Evolutionary conservation across 2,888 invertebrate species (phyloP).

Genomic region (Autographa gamma): DNA sequence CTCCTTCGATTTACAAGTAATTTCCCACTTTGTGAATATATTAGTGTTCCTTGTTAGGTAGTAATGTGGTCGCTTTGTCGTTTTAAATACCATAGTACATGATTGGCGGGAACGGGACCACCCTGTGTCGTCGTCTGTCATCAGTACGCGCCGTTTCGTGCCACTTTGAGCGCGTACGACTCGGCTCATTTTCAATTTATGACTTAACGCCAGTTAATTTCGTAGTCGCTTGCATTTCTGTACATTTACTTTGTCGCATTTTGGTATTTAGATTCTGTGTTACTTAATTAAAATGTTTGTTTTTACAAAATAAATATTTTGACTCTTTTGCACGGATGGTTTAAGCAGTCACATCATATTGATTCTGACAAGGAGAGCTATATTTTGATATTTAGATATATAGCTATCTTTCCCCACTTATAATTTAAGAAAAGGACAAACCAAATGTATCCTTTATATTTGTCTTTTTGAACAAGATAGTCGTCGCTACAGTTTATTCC

Average conservation of each 20-base stretch:
- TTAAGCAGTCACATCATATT: too few species aligned
- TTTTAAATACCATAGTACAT: slow-evolving; percentile 56
- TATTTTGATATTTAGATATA: too few species aligned
- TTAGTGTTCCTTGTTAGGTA: slow-evolving; percentile 50
- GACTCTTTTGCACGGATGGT: too few species aligned
- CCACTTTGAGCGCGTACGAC: slow-evolving; percentile 58
- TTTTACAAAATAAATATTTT: neutral
- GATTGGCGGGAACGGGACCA: slow-evolving; percentile 59
- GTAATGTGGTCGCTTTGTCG: slow-evolving; percentile 55
- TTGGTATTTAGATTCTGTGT: slow-evolving; percentile 41
- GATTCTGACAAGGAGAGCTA: too few species aligned
- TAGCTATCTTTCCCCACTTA: too few species aligned
- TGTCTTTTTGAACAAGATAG: too few species aligned
- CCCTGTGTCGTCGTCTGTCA: slow-evolving; percentile 65
- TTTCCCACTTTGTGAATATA: slow-evolving; percentile 63
- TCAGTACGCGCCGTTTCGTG: slow-evolving; percentile 60
- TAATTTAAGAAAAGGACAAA: too few species aligned
- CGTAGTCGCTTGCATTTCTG: slow-evolving; percentile 42
- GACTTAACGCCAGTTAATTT: slow-evolving; percentile 62
- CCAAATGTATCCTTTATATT: too few species aligned
- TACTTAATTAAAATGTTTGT: neutral
- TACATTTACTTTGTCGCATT: slow-evolving; percentile 42
- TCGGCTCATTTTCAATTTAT: slow-evolving; percentile 66
- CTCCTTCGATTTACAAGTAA: slow-evolving; percentile 22
- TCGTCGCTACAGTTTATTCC: neutral